Evolutionary conservation across 2,888 invertebrate species (phyloP).

Genomic region (Trichogramma evanescens): DNA sequence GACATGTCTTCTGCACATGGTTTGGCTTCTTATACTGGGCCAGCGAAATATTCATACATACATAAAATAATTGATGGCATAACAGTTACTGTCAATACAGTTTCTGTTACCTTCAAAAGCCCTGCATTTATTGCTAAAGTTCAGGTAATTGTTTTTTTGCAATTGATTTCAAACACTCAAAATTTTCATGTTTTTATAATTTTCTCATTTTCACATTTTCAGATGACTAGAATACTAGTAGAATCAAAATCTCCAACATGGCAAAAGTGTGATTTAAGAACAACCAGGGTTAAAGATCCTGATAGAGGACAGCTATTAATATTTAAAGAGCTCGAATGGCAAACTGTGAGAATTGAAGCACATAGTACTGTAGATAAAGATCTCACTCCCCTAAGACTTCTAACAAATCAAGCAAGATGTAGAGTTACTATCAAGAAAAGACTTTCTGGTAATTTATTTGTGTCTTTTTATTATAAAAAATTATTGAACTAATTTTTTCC

Average conservation of each 20-base stretch:
- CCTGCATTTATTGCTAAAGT: slow-evolving; percentile 92
- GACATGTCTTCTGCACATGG: slow-evolving; percentile 55
- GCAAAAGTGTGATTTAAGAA: slow-evolving; percentile 76
- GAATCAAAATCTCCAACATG: slow-evolving; percentile 92
- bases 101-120: slow-evolving; percentile 88
- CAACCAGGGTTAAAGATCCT: slow-evolving; percentile 86
- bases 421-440: slow-evolving; percentile 93
- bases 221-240: slow-evolving; percentile 88
- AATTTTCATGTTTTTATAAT: slow-evolving; percentile 6
- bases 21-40: slow-evolving; percentile 52
- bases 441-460: slow-evolving; percentile 59
- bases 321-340: slow-evolving; percentile 97
- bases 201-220: slow-evolving; percentile 27
- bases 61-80: slow-evolving; percentile 97
- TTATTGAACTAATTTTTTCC: background rate
- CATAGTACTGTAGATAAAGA: slow-evolving; percentile 70
- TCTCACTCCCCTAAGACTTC: slow-evolving; percentile 80
- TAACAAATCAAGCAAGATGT: slow-evolving; percentile 91
- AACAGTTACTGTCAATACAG: slow-evolving; percentile 89
- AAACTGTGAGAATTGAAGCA: slow-evolving; percentile 91
- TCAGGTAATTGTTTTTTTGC: slow-evolving; percentile 60
- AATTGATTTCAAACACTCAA: background rate
- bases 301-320: slow-evolving; percentile 84
- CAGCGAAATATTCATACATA: slow-evolving; percentile 75
- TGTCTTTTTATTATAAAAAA: background rate